Evolutionary conservation across 1,140 invertebrate genomes (phyloP).

Genomic region (Calliphora vicina): DNA sequence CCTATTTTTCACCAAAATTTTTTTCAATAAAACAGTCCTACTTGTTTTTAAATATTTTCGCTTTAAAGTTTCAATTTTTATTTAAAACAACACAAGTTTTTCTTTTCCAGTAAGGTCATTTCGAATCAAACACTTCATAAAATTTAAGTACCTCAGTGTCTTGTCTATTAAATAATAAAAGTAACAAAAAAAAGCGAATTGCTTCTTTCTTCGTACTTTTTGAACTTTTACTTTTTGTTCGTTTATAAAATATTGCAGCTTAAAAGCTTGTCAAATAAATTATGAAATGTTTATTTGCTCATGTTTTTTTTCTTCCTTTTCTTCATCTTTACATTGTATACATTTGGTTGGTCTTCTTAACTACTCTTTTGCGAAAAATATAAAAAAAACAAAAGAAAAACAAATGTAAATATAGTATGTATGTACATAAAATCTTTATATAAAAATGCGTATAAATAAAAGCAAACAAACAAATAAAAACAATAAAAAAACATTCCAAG

Average conservation of each 20-base stretch:
- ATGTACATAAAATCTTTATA: background rate
- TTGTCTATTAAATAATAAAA: no score
- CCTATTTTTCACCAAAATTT: no score
- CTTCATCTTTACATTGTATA: no score
- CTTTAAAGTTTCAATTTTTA: no score
- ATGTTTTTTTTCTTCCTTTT: background rate
- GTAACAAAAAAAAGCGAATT: no score
- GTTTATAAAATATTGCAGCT: background rate
- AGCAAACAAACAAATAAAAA: background rate
- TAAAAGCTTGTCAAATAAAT: constrained; percentile 11
- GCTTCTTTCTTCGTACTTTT: no score
- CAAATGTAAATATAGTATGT: background rate
- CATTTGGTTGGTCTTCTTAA: background rate
- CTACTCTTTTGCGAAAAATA: background rate
- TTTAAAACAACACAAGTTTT: no score
- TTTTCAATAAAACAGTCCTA: no score
- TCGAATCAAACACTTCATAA: no score
- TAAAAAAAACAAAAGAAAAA: background rate
- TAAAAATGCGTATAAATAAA: background rate
- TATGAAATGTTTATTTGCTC: background rate
- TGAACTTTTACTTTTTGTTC: background rate
- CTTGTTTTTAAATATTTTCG: no score
- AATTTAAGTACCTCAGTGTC: no score
- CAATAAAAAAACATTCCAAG: constrained; percentile 11
- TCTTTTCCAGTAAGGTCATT: no score